phyloP scores from a whole-genome alignment of 1,140 invertebrate species.

The Cotesia glomerata region DNA sequence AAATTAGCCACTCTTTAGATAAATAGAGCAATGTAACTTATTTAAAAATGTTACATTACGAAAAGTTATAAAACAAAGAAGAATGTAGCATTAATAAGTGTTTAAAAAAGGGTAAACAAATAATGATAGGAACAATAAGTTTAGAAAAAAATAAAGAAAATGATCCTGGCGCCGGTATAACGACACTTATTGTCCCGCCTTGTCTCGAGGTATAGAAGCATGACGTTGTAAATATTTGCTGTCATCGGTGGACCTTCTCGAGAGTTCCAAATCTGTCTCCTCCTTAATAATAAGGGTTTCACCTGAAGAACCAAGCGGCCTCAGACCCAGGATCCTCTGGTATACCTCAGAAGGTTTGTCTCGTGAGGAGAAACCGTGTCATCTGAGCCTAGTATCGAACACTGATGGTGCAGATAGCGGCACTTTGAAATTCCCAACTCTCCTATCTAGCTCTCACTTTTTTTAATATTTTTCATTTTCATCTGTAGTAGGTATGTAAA shows the following conservation, averaged over 20 bases:
- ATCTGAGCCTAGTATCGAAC: constrained; percentile 51
- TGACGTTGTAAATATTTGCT: constrained; percentile 56
- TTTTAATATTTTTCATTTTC: neutral
- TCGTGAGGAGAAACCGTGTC: constrained; percentile 41
- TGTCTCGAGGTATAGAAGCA: constrained; percentile 38
- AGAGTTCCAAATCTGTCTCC: constrained; percentile 31
- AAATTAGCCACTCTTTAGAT: too few relatives aligned
- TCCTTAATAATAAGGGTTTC: constrained; percentile 26
- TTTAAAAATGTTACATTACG: too few relatives aligned
- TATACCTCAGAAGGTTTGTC: neutral
- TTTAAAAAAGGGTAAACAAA: constrained; percentile 20
- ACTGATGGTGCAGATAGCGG: constrained; percentile 53
- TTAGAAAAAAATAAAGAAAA: constrained; percentile 2
- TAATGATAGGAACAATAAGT: neutral
- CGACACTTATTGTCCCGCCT: constrained; percentile 32
- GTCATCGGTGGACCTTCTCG: constrained; percentile 43
- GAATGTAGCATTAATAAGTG: neutral
- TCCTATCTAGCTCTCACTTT: constrained; percentile 7
- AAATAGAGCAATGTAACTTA: too few relatives aligned
- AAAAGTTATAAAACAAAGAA: too few relatives aligned
- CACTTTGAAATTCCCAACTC: constrained; percentile 36
- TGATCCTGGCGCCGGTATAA: constrained; percentile 28
- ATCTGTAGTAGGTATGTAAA: neutral
- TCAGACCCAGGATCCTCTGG: too few relatives aligned
- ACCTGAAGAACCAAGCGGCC: constrained; percentile 2